phyloP scores from a whole-genome alignment of 2,888 invertebrate species.

The Phymatocera aterrima region DNA sequence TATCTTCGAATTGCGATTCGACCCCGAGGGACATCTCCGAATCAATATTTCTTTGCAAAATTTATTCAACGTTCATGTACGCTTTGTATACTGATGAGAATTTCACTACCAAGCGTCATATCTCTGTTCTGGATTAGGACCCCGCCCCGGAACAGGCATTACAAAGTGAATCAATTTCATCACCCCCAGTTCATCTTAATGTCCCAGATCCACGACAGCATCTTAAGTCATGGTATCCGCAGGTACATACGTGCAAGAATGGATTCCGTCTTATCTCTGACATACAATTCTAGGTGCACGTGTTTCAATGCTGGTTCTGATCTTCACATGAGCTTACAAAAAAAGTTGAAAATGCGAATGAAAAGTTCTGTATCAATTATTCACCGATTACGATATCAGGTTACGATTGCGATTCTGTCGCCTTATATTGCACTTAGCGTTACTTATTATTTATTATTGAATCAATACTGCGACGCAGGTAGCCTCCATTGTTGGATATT shows the following conservation, averaged over 20 bases:
- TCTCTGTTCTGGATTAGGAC: not conserved
- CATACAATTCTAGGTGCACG: not conserved
- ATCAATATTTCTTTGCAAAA: no score
- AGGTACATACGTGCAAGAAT: not conserved
- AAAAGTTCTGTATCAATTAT: not conserved
- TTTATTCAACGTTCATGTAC: no score
- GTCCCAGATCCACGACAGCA: not conserved
- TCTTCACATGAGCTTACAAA: not conserved
- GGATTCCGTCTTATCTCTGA: not conserved
- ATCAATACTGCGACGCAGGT: conserved; percentile 5
- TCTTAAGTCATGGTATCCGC: not conserved
- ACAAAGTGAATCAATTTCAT: not conserved
- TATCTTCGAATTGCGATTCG: not conserved
- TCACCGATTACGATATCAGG: not conserved
- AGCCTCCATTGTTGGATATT: not conserved
- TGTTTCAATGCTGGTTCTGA: not conserved
- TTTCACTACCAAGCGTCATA: not conserved
- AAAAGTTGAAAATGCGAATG: not conserved
- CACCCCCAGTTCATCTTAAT: not conserved
- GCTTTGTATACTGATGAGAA: not conserved
- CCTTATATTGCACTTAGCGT: not conserved
- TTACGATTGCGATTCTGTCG: not conserved
- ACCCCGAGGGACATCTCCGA: no score
- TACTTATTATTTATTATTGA: not conserved
- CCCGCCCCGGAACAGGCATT: not conserved